Conservation (phyloP, 2,888 invertebrate species). For the Schrankia costaestrigalis region DNA sequence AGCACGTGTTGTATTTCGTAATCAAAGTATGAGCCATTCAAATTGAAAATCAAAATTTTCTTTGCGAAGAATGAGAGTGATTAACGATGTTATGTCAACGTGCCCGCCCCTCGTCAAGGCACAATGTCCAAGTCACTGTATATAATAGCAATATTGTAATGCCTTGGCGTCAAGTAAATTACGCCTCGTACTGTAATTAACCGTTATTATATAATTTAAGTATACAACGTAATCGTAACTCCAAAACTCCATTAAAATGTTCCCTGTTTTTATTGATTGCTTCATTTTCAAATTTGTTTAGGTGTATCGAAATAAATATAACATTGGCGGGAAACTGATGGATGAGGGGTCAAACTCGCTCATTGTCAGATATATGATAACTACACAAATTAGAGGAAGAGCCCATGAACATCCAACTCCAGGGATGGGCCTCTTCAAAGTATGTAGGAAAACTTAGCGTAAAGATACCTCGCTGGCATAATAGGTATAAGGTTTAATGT, state of each 20-base stretch:
- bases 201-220: conserved; percentile 48
- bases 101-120: conserved; percentile 58
- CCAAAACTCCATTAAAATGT: conserved; percentile 21
- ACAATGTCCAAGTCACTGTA: conserved; percentile 70
- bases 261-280: conserved; percentile 23
- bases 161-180: conserved; percentile 66
- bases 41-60: conserved; percentile 76
- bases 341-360: too few relatives aligned
- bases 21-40: conserved; percentile 58
- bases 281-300: conserved; percentile 20
- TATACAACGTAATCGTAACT: conserved; percentile 29
- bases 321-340: too few relatives aligned
- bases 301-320: neutral
- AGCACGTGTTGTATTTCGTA: conserved; percentile 59
- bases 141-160: conserved; percentile 74
- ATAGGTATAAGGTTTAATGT: too few relatives aligned
- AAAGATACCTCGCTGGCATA: too few relatives aligned
- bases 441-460: too few relatives aligned
- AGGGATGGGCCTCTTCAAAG: too few relatives aligned
- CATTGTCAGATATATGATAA: too few relatives aligned
- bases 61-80: conserved; percentile 63
- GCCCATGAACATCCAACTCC: too few relatives aligned
- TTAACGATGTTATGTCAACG: conserved; percentile 73
- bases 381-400: too few relatives aligned
- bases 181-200: conserved; percentile 63